Base-by-base conservation (phyloP, 2,797 vertebrate species). In the Microchirus variegatus region DNA sequence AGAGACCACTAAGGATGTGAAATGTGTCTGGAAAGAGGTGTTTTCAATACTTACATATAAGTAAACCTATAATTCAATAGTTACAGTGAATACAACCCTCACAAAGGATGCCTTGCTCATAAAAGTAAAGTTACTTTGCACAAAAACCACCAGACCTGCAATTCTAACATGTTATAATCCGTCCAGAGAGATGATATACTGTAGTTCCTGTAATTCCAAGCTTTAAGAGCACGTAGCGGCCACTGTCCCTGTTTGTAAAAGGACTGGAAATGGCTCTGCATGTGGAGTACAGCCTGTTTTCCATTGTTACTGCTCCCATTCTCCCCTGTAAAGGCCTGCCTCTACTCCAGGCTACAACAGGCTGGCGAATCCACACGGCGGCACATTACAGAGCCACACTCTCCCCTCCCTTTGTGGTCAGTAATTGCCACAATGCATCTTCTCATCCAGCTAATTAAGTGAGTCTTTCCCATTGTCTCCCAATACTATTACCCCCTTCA, bases 341-440 rank as follows among this genome's bases (percentile, higher is more conserved):
- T 76, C 75, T 81, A 83, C 80, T 85, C 70, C 67, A 78, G 84
- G 83, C 87, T 78, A 80, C 82, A 85, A 71, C 78, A 73, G 58
- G 58, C 71, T 70, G 70, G 78, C 84, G 86, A 80, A 87, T 52
- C 85, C 80, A 80, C 75, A 76, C 81, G 83, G 84, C 78, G 75
- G 85, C 73, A 75, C 83, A 88, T 90, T 87, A 92, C 87, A 84
- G 79, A 80, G 83, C 83, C 84, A 77, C 85, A 80, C 83, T 78
- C 79, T 85, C 80, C 81, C 78, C 82, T 84, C 78, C 84, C 87
- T 91, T 92, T 92, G 91, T 93, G 85, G 81, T 77, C 82, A 22
- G 85, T 91, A 91, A 93, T 92, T 92, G 90, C 90, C 89, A 91
- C 93, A 92, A 93, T 92, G 92, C 89, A 91, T 92, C 91, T 92